phyloP scores from a whole-genome alignment of 2,113 vertebrate genomes.

The Geothlypis trichas region DNA sequence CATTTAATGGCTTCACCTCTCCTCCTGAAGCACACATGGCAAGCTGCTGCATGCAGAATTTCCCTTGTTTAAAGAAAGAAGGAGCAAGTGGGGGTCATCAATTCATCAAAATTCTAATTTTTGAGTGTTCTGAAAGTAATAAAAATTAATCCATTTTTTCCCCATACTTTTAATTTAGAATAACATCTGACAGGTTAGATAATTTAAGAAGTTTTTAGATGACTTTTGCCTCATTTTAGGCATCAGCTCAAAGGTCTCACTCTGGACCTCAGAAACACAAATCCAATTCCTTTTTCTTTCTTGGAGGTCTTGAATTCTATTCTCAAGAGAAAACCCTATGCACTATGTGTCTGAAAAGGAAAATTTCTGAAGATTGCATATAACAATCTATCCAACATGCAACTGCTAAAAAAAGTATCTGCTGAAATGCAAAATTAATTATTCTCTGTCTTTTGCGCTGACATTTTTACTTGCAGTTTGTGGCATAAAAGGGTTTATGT shows the following conservation, averaged over 20 bases:
- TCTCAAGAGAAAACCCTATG: not conserved
- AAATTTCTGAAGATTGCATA: not conserved
- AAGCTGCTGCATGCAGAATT: not conserved
- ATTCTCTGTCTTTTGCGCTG: not conserved
- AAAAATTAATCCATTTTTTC: not conserved
- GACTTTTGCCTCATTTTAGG: not conserved
- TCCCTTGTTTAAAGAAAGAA: not conserved
- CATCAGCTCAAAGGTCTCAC: not conserved
- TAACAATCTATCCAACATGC: not conserved
- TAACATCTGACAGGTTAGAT: not conserved
- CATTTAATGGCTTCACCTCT: not conserved
- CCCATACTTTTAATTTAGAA: not conserved
- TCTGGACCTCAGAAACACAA: not conserved
- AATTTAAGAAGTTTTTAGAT: not conserved
- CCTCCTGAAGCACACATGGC: not conserved
- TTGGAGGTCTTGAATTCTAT: not conserved
- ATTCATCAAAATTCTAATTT: not conserved
- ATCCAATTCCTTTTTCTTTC: not conserved
- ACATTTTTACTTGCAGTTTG: constrained; percentile 39
- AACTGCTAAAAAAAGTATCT: constrained; percentile 27
- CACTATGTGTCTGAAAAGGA: not conserved
- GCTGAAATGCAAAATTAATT: constrained; percentile 44
- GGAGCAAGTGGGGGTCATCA: not conserved
- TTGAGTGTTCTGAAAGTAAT: not conserved
- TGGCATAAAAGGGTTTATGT: constrained; percentile 28